Percentiles rank a stretch among this genome's conserved stretches.
These are phyloP conservation scores for Botia kubotai DNA, from an alignment of 2,797 vertebrate genomes.

Conservation along the genomic window DNA sequence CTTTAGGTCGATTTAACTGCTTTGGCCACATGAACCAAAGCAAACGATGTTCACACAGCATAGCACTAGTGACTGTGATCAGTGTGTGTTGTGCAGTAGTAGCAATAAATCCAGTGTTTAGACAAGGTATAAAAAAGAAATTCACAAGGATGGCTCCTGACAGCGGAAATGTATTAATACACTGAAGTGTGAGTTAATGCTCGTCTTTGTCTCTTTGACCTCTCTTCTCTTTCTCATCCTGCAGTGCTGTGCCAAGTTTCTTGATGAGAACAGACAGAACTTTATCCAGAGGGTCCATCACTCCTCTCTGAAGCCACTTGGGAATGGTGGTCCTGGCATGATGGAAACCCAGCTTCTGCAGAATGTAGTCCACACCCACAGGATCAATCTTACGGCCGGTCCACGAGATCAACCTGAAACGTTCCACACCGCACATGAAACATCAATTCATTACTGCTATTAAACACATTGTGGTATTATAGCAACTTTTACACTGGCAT, in stretches of 20 bases:
- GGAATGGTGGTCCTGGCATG: constrained; percentile 98
- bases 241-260: constrained; percentile 93
- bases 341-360: constrained; percentile 98
- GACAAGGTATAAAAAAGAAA: constrained; percentile 24
- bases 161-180: constrained; percentile 38
- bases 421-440: neutral
- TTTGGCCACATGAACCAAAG: constrained; percentile 77
- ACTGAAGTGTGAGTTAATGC: constrained; percentile 75
- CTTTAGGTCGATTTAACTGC: constrained; percentile 68
- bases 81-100: constrained; percentile 73
- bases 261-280: constrained; percentile 97
- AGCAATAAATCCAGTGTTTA: constrained; percentile 64
- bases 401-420: constrained; percentile 94
- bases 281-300: constrained; percentile 99
- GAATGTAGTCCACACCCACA: constrained; percentile 97
- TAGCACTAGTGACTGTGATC: constrained; percentile 61
- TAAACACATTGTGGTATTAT: neutral
- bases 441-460: neutral
- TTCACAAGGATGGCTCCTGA: constrained; percentile 35
- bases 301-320: constrained; percentile 98
- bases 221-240: constrained; percentile 96
- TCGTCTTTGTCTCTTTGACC: constrained; percentile 91
- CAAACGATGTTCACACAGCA: constrained; percentile 77
- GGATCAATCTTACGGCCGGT: constrained; percentile 98
- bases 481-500: too few relatives aligned